Evolutionary conservation across 2,888 invertebrate genomes (phyloP).

Genomic region (Caenorhabditis auriculariae): DNA sequence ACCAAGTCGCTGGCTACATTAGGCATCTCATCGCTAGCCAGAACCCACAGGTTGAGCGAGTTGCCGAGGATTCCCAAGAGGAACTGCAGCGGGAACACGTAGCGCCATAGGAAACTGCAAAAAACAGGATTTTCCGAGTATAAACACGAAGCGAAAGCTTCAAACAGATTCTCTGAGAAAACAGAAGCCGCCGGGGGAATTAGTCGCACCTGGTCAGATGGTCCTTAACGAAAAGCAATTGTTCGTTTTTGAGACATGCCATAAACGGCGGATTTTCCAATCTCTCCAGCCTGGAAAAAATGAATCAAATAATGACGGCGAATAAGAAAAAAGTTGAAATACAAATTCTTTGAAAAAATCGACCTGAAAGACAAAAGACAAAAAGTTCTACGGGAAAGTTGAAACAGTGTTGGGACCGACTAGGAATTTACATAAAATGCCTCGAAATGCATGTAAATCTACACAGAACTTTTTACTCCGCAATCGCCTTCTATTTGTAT

Average conservation of each 20-base stretch:
- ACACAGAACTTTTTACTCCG: too few species aligned
- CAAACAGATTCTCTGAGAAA: neutral
- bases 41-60: conserved; percentile 55
- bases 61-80: conserved; percentile 58
- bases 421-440: too few species aligned
- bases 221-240: conserved; percentile 38
- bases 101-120: conserved; percentile 46
- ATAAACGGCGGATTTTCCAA: too few species aligned
- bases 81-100: conserved; percentile 59
- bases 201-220: conserved; percentile 29
- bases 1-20: conserved; percentile 62
- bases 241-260: conserved; percentile 42
- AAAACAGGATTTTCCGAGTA: neutral
- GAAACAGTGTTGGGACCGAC: too few species aligned
- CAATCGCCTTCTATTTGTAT: too few species aligned
- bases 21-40: conserved; percentile 55
- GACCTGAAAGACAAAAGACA: too few species aligned
- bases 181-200: neutral
- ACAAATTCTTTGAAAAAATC: too few species aligned
- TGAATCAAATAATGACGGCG: too few species aligned
- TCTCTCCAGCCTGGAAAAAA: too few species aligned
- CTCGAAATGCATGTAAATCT: too few species aligned
- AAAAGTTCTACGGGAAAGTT: too few species aligned
- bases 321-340: too few species aligned
- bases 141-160: neutral